Evolutionary conservation across 2,113 vertebrate genomes (phyloP).

Genomic region (Thamnophis sirtalis): DNA sequence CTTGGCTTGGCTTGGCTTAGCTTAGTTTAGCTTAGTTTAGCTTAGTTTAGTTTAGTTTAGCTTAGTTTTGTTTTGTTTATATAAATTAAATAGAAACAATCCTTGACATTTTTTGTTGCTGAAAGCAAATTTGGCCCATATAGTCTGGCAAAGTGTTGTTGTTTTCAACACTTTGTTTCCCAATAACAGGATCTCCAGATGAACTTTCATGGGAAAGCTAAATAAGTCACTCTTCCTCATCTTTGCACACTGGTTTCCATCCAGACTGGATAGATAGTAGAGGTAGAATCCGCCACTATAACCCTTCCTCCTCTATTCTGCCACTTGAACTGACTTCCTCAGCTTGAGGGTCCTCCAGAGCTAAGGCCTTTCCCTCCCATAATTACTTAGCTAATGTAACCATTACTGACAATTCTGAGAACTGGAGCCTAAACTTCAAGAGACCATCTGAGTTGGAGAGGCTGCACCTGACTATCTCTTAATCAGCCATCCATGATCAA

Average conservation of each 20-base stretch:
- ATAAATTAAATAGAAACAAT: neutral
- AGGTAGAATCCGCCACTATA: neutral
- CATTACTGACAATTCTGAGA: neutral
- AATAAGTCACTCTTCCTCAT: neutral
- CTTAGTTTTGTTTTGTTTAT: neutral
- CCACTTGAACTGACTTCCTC: neutral
- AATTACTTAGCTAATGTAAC: neutral
- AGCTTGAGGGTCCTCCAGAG: neutral
- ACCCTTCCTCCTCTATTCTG: neutral
- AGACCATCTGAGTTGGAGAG: neutral
- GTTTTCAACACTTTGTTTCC: neutral
- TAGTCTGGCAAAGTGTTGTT: neutral
- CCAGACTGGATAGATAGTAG: neutral
- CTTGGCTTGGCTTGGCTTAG: neutral
- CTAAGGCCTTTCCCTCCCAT: neutral
- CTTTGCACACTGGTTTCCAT: neutral
- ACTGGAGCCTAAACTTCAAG: neutral
- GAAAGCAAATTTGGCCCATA: neutral
- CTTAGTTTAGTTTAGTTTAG: neutral
- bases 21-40: neutral
- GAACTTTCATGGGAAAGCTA: neutral
- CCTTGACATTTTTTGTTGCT: neutral
- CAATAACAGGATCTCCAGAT: neutral
- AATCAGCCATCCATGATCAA: neutral
- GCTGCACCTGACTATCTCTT: neutral